phyloP scores from a whole-genome alignment of 2,888 invertebrate genomes.

The Diachrysia chrysitis region DNA sequence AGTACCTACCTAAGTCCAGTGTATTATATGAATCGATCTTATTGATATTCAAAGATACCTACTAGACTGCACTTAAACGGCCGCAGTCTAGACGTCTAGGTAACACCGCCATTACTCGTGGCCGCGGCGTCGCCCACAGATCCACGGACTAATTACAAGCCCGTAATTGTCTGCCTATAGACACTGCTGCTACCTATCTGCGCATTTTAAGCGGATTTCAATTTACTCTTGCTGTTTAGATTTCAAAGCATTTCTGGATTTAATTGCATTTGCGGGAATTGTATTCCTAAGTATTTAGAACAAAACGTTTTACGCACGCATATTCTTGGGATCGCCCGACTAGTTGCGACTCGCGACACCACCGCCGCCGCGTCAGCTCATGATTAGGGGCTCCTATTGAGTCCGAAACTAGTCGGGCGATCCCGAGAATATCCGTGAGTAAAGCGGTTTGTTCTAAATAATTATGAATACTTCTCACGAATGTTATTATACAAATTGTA shows the following conservation, averaged over 20 bases:
- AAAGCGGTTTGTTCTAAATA: too few species aligned
- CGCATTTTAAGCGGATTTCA: constrained; percentile 35
- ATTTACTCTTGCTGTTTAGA: constrained; percentile 15
- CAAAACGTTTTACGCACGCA: too few species aligned
- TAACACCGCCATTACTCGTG: constrained; percentile 11
- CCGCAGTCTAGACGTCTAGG: constrained; percentile 28
- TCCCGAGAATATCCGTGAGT: too few species aligned
- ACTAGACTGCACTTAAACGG: constrained; percentile 8
- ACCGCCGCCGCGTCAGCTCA: too few species aligned
- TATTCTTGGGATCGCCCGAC: too few species aligned
- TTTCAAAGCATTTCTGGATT: constrained; percentile 23
- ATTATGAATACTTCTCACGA: too few species aligned
- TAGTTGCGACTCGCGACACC: too few species aligned
- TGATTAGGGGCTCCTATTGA: too few species aligned
- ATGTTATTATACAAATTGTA: too few species aligned
- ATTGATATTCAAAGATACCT: background rate
- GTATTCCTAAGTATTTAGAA: background rate
- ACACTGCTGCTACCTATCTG: constrained; percentile 35
- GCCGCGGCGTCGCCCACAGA: background rate
- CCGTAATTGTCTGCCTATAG: constrained; percentile 43
- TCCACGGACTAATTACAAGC: constrained; percentile 24
- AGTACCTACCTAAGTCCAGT: background rate
- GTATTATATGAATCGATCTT: background rate
- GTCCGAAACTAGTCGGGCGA: too few species aligned
- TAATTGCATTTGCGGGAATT: background rate